phyloP scores from a whole-genome alignment of 2,797 vertebrate species.

The Ispidina lecontei region DNA sequence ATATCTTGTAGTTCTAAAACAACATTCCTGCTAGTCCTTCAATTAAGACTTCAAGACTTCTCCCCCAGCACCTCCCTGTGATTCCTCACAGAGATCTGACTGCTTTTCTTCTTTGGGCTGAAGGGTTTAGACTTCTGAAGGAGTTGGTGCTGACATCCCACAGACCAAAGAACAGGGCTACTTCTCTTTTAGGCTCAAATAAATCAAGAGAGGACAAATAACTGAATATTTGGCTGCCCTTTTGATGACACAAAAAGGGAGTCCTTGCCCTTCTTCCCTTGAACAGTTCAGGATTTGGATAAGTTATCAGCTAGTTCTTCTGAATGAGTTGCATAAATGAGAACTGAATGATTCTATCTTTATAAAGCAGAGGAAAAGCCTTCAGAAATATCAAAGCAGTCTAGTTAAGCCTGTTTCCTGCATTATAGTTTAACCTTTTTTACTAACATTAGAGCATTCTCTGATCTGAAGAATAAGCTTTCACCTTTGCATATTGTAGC shows the following conservation, averaged over 20 bases:
- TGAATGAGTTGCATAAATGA: background rate
- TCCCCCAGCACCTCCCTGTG: background rate
- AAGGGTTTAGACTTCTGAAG: background rate
- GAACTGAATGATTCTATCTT: background rate
- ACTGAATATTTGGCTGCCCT: background rate
- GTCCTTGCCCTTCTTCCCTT: background rate
- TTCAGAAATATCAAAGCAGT: background rate
- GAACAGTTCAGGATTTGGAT: background rate
- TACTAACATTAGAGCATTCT: background rate
- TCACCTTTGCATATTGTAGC: background rate
- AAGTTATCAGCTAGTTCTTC: background rate
- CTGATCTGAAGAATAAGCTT: background rate
- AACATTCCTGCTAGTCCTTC: constrained; percentile 9
- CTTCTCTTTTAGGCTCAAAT: background rate
- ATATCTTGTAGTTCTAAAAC: constrained; percentile 19
- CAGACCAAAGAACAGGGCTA: background rate
- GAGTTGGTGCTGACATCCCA: background rate
- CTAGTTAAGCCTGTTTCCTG: background rate
- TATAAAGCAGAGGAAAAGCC: background rate
- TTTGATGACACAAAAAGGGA: background rate
- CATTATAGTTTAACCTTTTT: background rate
- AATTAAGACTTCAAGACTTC: background rate
- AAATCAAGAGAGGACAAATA: background rate
- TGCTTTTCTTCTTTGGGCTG: background rate
- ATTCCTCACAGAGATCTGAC: background rate